Evolutionary conservation across 1,140 invertebrate species (phyloP).

Genomic region (Hirudo medicinalis): DNA sequence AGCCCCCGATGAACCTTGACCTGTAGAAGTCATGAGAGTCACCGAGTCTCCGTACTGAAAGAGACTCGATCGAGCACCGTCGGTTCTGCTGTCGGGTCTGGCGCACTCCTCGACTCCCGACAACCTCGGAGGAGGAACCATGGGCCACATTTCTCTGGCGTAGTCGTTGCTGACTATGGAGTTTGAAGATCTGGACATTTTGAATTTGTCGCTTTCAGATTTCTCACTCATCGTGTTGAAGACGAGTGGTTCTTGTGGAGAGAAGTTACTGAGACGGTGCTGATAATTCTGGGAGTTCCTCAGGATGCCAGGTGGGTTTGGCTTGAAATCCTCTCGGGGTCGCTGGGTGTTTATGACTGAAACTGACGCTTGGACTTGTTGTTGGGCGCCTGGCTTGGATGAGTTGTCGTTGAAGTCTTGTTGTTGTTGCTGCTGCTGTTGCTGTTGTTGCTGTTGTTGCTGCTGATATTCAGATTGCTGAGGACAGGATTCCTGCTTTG

Average conservation of each 20-base stretch:
- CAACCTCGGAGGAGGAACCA: constrained; percentile 4
- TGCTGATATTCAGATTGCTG: background rate
- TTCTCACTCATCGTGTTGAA: background rate
- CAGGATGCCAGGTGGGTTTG: background rate
- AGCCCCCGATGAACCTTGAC: background rate
- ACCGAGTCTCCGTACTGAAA: constrained; percentile 19
- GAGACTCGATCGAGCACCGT: background rate
- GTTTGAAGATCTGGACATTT: background rate
- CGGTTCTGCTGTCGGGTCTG: background rate
- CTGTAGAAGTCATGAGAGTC: background rate
- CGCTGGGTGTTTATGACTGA: background rate
- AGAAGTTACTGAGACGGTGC: background rate
- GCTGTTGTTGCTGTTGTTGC: background rate
- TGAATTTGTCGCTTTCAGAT: background rate
- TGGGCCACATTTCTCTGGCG: constrained; percentile 18
- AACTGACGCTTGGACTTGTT: background rate
- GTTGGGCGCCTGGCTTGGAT: background rate
- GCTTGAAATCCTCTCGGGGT: background rate
- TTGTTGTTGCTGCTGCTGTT: constrained; percentile 5
- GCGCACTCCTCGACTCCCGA: background rate
- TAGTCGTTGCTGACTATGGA: constrained; percentile 11
- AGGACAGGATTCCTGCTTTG: background rate
- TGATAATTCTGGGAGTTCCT: constrained; percentile 2
- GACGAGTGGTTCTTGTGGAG: background rate
- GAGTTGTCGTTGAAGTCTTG: constrained; percentile 1